Evolutionary conservation across 2,888 invertebrate genomes (phyloP).

Genomic region (Pterobdella sp.): DNA sequence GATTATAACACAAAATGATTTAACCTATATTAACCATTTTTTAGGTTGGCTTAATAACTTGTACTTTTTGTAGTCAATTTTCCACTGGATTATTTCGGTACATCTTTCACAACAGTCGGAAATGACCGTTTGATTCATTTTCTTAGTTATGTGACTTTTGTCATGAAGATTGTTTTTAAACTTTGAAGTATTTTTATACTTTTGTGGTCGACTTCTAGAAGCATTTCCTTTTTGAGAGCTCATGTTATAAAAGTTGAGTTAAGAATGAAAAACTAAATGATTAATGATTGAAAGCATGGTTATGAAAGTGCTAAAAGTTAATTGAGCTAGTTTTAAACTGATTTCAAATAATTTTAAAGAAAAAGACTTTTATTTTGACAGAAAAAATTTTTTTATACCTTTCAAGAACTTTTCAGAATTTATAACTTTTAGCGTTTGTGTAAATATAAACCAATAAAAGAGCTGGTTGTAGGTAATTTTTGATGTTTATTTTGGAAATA

Average conservation of each 20-base stretch:
- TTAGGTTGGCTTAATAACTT: neutral
- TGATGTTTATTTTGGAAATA: too few relatives aligned
- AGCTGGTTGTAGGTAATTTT: too few relatives aligned
- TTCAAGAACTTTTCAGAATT: too few relatives aligned
- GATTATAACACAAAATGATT: too few relatives aligned
- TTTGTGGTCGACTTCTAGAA: constrained; percentile 1
- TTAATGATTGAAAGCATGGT: neutral
- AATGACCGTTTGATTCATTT: neutral
- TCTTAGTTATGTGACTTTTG: neutral
- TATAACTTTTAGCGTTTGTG: too few relatives aligned
- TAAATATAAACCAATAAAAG: too few relatives aligned
- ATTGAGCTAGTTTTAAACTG: too few relatives aligned
- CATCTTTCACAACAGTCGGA: neutral
- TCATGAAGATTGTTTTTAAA: constrained; percentile 3
- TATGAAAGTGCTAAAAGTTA: too few relatives aligned
- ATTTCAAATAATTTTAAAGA: too few relatives aligned
- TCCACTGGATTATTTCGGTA: neutral
- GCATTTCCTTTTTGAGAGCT: constrained; percentile 5
- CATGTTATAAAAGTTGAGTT: neutral
- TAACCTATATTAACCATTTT: neutral
- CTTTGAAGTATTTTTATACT: constrained; percentile 1
- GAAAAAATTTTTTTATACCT: too few relatives aligned
- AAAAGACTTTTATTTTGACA: too few relatives aligned
- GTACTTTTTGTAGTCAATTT: constrained; percentile 5
- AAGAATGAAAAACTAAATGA: neutral